Evolutionary conservation across 2,113 vertebrate genomes (phyloP).

Genomic region (Hystrix cristata): DNA sequence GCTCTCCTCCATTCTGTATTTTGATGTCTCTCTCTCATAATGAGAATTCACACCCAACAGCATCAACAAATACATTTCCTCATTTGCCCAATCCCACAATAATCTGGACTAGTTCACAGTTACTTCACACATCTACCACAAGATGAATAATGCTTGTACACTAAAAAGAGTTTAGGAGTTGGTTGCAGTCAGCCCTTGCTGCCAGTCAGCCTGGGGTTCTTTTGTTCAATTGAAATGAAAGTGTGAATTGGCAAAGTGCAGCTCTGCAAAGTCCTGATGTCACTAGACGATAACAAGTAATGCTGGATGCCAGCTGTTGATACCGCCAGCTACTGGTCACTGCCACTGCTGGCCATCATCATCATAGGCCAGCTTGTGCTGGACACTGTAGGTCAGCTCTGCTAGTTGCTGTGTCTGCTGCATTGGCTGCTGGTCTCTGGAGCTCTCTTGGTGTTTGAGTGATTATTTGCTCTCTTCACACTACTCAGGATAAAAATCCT

Average conservation of each 20-base stretch:
- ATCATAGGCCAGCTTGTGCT: not conserved
- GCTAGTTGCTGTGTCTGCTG: not conserved
- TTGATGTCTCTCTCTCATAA: not conserved
- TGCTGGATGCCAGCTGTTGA: not conserved
- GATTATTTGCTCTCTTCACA: not conserved
- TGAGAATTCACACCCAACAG: not conserved
- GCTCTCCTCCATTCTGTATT: not conserved
- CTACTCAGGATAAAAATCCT: not conserved
- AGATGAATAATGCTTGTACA: not conserved
- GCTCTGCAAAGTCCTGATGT: not conserved
- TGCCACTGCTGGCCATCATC: not conserved
- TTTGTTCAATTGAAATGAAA: not conserved
- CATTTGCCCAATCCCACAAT: not conserved
- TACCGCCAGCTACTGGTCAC: not conserved
- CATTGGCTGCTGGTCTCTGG: not conserved
- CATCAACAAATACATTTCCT: slow-evolving; percentile 11
- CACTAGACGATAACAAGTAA: not conserved
- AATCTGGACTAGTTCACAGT: slow-evolving; percentile 11
- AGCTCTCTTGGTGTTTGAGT: not conserved
- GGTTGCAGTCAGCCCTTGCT: not conserved
- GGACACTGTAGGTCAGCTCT: not conserved
- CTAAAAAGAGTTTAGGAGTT: not conserved
- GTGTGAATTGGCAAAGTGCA: not conserved
- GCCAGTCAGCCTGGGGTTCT: not conserved
- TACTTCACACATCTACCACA: not conserved